Conservation (phyloP, 2,888 invertebrate genomes). For the Vesta saturnalis region DNA sequence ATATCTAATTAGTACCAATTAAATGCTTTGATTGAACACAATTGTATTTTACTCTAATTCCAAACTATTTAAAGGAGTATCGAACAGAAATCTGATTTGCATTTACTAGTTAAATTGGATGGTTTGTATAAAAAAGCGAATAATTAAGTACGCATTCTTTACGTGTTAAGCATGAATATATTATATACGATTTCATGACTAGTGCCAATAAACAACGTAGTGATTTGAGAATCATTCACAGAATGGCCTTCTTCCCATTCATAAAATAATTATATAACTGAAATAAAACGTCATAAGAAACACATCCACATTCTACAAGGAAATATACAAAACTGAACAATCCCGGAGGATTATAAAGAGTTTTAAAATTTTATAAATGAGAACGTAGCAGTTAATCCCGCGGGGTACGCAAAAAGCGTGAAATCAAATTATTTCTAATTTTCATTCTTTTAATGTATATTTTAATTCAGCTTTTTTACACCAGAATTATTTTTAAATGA, state of each 20-base stretch:
- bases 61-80: no score
- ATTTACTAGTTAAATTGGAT: not conserved
- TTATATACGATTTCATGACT: not conserved
- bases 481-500: no score
- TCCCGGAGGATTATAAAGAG: no score
- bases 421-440: no score
- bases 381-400: no score
- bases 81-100: not conserved
- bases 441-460: no score
- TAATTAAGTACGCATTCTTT: not conserved
- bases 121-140: not conserved
- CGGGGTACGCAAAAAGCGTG: no score
- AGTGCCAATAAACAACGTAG: not conserved
- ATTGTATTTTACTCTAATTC: not conserved
- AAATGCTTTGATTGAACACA: not conserved
- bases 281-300: not conserved
- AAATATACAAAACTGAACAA: no score
- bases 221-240: conserved; percentile 4
- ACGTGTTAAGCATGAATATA: not conserved
- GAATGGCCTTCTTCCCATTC: not conserved
- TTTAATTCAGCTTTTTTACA: no score
- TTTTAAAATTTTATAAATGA: no score
- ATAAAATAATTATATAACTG: conserved; percentile 6
- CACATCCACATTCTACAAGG: no score
- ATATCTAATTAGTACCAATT: not conserved